Evolutionary conservation across 2,888 invertebrate genomes (phyloP), one percentile per base, ranked within the genome.

Genomic region (Myathropa florea): DNA sequence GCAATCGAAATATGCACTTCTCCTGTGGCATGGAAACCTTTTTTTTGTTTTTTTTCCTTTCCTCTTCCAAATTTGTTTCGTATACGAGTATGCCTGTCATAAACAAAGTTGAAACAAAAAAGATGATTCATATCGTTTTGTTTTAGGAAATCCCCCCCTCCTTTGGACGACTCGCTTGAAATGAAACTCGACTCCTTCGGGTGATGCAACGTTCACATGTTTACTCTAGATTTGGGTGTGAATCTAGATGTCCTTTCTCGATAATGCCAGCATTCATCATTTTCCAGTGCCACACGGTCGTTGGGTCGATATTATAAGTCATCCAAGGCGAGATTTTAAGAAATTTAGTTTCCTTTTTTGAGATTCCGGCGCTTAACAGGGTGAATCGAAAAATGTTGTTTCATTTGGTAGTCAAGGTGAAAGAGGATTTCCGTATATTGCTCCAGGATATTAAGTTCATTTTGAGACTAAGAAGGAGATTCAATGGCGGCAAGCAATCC

Each of bases 71-170:
- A 46, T 46, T 46, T 18, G 33, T 59, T 18, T 71, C 55, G 21
- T 33, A 33, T 12, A 7, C 33, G n/a, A n/a, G n/a, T n/a, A n/a
- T n/a, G 46, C 46, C 18, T 70, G n/a, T 53, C 18, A 57, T 21
- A 53, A 55, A 53, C 30, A 53, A 61, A 70, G 55, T 33, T 36
- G n/a, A 26, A 53, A 46, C 30, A 23, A 33, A 75, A 59, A 59
- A 68, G 33, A 77, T 68, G 68, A 77, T 77, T 77, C 77, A 77
- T 77, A 61, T 18, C 57, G n/a, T 73, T n/a, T 76, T n/a, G 60
- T 68, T 53, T 67, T 30, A 59, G 65, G 28, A 68, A 68, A 68
- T 77, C 61, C 61, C 77, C n/a, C 53, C 65, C 33, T 64, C 36
- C 18, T 12, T 60, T 60, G 23, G 18, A 30, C 24, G 26, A 55